phyloP scores from a whole-genome alignment of 2,888 invertebrate species.

The Chamaedrilus cognettii region DNA sequence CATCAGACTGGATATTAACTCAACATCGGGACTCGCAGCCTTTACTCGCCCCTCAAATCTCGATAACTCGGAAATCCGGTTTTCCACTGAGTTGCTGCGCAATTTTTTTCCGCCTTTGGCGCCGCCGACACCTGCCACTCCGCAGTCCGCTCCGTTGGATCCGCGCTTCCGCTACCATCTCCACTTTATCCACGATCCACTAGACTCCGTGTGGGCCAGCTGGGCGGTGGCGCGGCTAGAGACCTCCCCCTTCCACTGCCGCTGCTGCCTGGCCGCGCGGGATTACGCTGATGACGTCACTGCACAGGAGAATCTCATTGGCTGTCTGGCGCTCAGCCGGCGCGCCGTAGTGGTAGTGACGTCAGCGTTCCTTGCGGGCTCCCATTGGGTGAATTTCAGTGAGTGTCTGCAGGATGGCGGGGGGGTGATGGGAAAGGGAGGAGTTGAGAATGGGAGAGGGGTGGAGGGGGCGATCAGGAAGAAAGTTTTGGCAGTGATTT shows the following conservation, averaged over 20 bases:
- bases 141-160: conserved; percentile 38
- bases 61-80: no score
- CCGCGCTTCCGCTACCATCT: conserved; percentile 47
- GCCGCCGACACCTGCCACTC: no score
- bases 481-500: conserved; percentile 44
- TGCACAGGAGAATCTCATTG: conserved; percentile 43
- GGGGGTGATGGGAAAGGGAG: no score
- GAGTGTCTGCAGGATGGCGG: conserved; percentile 43
- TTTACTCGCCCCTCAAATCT: no score
- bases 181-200: conserved; percentile 46
- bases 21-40: no score
- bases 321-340: conserved; percentile 51
- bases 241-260: conserved; percentile 43
- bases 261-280: conserved; percentile 41
- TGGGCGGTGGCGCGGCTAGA: conserved; percentile 41
- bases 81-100: no score
- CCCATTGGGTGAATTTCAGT: conserved; percentile 48
- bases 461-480: conserved; percentile 41
- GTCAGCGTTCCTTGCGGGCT: conserved; percentile 41
- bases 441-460: no score
- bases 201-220: conserved; percentile 45
- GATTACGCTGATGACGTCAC: conserved; percentile 34
- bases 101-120: no score
- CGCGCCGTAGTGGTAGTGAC: conserved; percentile 47
- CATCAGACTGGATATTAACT: no score